Percentiles rank a stretch among this genome's conserved stretches.
phyloP scores from a whole-genome alignment of 1,140 invertebrate genomes.

The Diorhabda elongata region DNA sequence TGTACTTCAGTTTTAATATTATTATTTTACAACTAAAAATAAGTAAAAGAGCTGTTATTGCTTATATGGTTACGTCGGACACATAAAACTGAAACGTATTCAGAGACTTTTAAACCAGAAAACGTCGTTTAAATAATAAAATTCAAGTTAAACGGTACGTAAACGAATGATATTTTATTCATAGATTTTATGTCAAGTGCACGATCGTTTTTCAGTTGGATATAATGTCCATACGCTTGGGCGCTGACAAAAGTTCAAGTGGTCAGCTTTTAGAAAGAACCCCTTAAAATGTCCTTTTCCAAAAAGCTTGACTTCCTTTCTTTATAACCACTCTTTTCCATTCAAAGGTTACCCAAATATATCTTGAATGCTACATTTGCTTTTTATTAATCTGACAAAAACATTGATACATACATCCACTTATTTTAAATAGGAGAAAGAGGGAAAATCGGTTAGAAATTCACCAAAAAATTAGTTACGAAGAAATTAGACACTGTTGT shows the following conservation, averaged over 20 bases:
- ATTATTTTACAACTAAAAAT: no score
- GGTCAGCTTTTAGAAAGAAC: constrained; percentile 14
- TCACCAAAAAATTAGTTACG: neutral
- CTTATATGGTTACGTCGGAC: neutral
- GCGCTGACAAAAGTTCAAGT: constrained; percentile 16
- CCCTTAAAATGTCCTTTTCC: constrained; percentile 15
- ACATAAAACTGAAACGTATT: constrained; percentile 9
- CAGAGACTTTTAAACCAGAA: constrained; percentile 5
- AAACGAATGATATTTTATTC: constrained; percentile 19
- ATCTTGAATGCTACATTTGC: constrained; percentile 16
- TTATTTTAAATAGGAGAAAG: no score
- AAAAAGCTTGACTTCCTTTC: constrained; percentile 4
- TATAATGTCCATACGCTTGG: constrained; percentile 13
- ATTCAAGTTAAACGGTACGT: constrained; percentile 17
- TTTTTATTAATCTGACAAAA: constrained; percentile 17
- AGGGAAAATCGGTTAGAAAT: neutral
- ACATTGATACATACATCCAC: neutral
- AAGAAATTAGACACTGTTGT: neutral
- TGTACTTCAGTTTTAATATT: no score
- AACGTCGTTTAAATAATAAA: constrained; percentile 17
- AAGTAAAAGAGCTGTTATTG: no score
- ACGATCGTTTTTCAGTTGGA: constrained; percentile 19
- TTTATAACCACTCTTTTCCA: constrained; percentile 18
- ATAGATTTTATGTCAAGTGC: constrained; percentile 19
- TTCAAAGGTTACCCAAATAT: constrained; percentile 16